phyloP scores from a whole-genome alignment of 2,888 invertebrate genomes.

The Cataglyphis rosenhaueri region DNA sequence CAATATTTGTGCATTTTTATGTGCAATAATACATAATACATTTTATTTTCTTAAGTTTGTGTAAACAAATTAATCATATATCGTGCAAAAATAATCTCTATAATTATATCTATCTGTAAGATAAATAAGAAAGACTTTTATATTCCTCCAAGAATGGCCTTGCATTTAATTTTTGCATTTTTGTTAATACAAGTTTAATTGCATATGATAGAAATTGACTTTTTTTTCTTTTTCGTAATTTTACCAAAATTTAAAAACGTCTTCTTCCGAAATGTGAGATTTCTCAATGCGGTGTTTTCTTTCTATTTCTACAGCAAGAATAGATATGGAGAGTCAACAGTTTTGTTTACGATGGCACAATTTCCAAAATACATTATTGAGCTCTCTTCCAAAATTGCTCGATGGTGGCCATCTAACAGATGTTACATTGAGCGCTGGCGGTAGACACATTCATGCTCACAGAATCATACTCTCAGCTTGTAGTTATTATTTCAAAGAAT shows the following conservation, averaged over 20 bases:
- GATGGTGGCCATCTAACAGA: constrained; percentile 94
- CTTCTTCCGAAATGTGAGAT: not conserved
- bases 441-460: constrained; percentile 94
- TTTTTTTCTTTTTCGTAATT: not conserved
- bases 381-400: constrained; percentile 91
- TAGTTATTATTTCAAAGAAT: constrained; percentile 95
- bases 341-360: constrained; percentile 95
- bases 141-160: not conserved
- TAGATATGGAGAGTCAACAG: constrained; percentile 88
- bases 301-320: constrained; percentile 43
- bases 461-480: constrained; percentile 95
- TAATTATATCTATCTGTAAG: not conserved
- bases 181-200: not conserved
- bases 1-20: not conserved
- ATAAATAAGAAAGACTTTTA: not conserved
- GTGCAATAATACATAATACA: not conserved
- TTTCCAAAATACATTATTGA: constrained; percentile 91
- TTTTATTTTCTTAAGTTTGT: not conserved
- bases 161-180: not conserved
- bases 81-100: not conserved
- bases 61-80: not conserved
- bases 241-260: not conserved
- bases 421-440: constrained; percentile 94
- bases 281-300: constrained; percentile 43
- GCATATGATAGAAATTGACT: not conserved